Conservation (phyloP, 2,797 vertebrate species). For the Cottoperca gobio region DNA sequence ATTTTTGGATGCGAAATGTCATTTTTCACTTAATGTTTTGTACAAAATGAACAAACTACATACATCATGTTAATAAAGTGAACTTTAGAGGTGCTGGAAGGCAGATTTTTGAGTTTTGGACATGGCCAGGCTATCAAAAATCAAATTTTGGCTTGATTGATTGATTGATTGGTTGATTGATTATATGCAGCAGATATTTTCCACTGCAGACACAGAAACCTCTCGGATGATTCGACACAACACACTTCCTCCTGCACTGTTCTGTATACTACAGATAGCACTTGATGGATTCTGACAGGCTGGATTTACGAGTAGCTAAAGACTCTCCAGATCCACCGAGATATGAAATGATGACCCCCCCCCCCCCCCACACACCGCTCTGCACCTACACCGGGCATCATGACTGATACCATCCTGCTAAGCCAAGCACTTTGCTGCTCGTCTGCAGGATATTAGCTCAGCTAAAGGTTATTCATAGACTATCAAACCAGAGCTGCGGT, state of each 20-base stretch:
- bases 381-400: constrained; percentile 50
- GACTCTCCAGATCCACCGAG: constrained; percentile 64
- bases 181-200: neutral
- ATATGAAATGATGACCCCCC: constrained; percentile 61
- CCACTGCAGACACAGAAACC: constrained; percentile 1
- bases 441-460: constrained; percentile 73
- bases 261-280: constrained; percentile 26
- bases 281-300: constrained; percentile 59
- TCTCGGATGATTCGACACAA: constrained; percentile 8
- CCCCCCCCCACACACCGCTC: constrained; percentile 35
- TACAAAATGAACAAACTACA: neutral
- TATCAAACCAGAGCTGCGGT: constrained; percentile 66
- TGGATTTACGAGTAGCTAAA: constrained; percentile 55
- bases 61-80: neutral
- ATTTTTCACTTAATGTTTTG: neutral
- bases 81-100: neutral
- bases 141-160: neutral
- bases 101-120: neutral
- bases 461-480: constrained; percentile 72
- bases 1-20: neutral
- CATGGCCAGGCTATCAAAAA: neutral
- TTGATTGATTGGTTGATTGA: too few species aligned
- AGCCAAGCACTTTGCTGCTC: constrained; percentile 80
- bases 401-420: constrained; percentile 73
- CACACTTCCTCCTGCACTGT: constrained; percentile 45